These are phyloP conservation scores for Chelonus formosanus DNA, from an alignment of 2,888 invertebrate species.

Conservation along the genomic window DNA sequence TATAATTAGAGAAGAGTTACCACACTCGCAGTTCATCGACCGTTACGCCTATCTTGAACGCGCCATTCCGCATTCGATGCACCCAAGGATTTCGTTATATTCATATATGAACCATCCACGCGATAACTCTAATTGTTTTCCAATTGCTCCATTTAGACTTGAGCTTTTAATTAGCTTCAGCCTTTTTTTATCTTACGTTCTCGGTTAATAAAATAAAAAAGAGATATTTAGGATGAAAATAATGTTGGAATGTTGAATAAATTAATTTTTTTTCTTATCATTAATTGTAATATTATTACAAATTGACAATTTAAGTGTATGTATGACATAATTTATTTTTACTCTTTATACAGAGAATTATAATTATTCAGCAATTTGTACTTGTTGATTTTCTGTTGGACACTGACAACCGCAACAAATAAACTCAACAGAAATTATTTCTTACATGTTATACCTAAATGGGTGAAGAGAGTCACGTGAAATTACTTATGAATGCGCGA, in stretches of 20 bases:
- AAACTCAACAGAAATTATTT: not conserved
- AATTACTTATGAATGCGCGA: constrained; percentile 32
- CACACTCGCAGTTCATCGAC: constrained; percentile 46
- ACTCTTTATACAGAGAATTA: too few species aligned
- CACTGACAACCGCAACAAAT: not conserved
- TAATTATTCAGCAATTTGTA: too few species aligned
- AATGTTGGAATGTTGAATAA: too few species aligned
- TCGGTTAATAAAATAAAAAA: too few species aligned
- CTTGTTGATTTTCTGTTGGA: too few species aligned
- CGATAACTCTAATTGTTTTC: not conserved
- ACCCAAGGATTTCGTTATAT: constrained; percentile 22
- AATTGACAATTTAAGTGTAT: too few species aligned
- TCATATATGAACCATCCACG: constrained; percentile 16
- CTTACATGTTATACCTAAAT: not conserved
- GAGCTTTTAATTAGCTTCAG: too few species aligned
- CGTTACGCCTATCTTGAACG: constrained; percentile 43
- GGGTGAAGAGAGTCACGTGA: constrained; percentile 23
- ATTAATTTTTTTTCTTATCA: too few species aligned
- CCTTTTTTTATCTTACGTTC: too few species aligned
- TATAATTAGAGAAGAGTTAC: constrained; percentile 44
- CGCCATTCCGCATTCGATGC: constrained; percentile 32
- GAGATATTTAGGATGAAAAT: too few species aligned
- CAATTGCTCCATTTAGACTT: not conserved
- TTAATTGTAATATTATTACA: too few species aligned
- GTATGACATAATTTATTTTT: too few species aligned